Evolutionary conservation across 2,888 invertebrate genomes (phyloP).

Genomic region (Teinopalpus imperialis): DNA sequence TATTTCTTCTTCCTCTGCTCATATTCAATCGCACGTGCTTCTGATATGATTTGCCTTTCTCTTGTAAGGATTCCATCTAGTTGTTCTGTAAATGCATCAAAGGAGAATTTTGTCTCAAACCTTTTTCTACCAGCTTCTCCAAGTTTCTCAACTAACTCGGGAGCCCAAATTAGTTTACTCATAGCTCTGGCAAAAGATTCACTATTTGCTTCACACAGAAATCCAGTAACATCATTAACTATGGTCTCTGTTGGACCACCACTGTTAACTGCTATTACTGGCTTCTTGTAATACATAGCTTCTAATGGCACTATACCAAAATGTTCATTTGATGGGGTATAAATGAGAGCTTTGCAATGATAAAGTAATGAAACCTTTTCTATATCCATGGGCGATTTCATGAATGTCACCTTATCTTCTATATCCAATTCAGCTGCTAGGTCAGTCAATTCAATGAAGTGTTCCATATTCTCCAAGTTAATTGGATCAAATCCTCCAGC

Average conservation of each 20-base stretch:
- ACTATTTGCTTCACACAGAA: conserved; percentile 86
- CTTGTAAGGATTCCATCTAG: conserved; percentile 81
- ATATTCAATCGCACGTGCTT: conserved; percentile 63
- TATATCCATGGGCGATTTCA: conserved; percentile 93
- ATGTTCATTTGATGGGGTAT: conserved; percentile 98
- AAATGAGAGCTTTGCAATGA: conserved; percentile 90
- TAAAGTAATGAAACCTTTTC: conserved; percentile 92
- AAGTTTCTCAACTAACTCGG: conserved; percentile 83
- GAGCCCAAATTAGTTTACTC: conserved; percentile 84
- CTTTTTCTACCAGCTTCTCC: conserved; percentile 89
- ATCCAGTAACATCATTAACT: conserved; percentile 89
- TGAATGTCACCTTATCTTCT: conserved; percentile 88
- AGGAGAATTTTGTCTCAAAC: conserved; percentile 91
- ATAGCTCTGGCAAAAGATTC: conserved; percentile 90
- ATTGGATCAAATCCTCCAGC: conserved; percentile 98
- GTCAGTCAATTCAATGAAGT: conserved; percentile 88
- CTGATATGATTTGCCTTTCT: conserved; percentile 67
- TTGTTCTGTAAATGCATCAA: conserved; percentile 88
- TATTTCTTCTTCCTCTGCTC: conserved; percentile 69
- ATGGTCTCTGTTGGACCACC: conserved; percentile 98
- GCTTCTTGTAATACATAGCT: conserved; percentile 96
- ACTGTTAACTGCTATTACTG: conserved; percentile 96
- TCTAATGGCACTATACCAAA: conserved; percentile 99
- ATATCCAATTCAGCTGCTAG: conserved; percentile 85
- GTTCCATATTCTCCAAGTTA: conserved; percentile 92